Base-by-base conservation (phyloP, 1,140 invertebrate species). In the Drosophila guanche region DNA sequence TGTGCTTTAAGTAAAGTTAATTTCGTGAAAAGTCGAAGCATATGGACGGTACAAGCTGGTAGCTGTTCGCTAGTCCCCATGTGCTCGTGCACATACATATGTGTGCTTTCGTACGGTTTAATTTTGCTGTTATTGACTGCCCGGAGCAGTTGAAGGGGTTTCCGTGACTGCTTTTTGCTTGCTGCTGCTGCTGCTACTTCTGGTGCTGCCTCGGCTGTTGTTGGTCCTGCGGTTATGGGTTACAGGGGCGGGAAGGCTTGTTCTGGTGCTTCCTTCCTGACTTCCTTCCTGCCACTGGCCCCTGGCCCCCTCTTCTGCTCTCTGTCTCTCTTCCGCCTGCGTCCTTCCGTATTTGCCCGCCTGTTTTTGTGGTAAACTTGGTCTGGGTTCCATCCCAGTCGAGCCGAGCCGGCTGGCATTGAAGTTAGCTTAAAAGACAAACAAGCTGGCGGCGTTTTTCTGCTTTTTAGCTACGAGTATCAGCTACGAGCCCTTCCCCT, bases 41-140 rank as follows among this genome's bases (percentile, higher is more conserved):
- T 67, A 67, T 68, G 63, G 51, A 54, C 42, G 25, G 63, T 51
- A 56, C 23, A 33, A 0, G 16, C 16, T 20, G 16, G 16, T 20
- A 20, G 16, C 16, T 20, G 16, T 0, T 20, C 0, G 16, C 16
- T 20, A 20, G 16, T 20, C 16, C 16, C 16, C 16, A 20, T 20
- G 16, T 20, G 16, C 16, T 20, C 1, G 16, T 20, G 16, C 16
- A 20, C 16, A 20, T 20, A 20, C 16, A 20, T 20, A 20, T 80
- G 74, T 78, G 70, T 84, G 77, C 79, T 84, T 63, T 76, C 50
- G 61, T 85, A 63, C 57, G 80, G 80, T 84, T 84, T 84, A 84
- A 84, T 84, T 84, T 84, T 85, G 76, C 72, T 85, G 81, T 85
- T 85, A 85, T 85, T 85, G 80, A 85, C 76, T 61, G 80, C 80